A percentile compares a stretch with the other conserved stretches of the same genome.
Evolutionary conservation across 1,140 invertebrate species (phyloP).

Genomic region (Drosophila pruinosa): DNA sequence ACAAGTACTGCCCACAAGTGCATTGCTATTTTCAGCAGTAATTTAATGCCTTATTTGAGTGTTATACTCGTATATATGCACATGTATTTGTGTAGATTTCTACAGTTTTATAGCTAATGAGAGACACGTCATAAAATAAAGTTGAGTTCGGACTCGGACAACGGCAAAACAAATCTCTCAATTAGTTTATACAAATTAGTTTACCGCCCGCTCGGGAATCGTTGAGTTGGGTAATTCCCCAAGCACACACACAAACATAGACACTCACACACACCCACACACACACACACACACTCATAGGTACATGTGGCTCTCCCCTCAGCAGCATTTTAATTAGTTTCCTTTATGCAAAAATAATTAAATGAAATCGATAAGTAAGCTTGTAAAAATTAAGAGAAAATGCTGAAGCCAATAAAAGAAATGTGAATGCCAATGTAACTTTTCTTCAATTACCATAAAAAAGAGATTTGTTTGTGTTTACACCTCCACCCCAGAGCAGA

Average conservation of each 20-base stretch:
- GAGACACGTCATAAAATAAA: conserved; percentile 75
- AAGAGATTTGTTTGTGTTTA: conserved; percentile 75
- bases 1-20: conserved; percentile 33
- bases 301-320: neutral
- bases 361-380: conserved; percentile 72
- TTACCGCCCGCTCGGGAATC: conserved; percentile 74
- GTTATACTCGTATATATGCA: neutral
- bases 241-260: conserved; percentile 1
- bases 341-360: conserved; percentile 63
- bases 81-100: conserved; percentile 3
- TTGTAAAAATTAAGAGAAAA: conserved; percentile 5
- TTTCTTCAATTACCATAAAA: conserved; percentile 76
- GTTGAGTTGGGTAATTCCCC: conserved; percentile 32
- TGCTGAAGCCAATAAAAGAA: conserved; percentile 27
- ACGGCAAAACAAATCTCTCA: conserved; percentile 64
- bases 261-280: neutral
- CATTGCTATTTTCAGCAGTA: conserved; percentile 31
- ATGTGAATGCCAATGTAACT: conserved; percentile 46
- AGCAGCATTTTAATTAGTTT: conserved; percentile 25
- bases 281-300: neutral
- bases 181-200: conserved; percentile 78
- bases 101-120: conserved; percentile 76
- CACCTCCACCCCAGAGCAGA: conserved; percentile 45
- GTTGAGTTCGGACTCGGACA: conserved; percentile 10
- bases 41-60: conserved; percentile 50